Evolutionary conservation across 2,888 invertebrate species (phyloP).

Genomic region (Philonicus albiceps): DNA sequence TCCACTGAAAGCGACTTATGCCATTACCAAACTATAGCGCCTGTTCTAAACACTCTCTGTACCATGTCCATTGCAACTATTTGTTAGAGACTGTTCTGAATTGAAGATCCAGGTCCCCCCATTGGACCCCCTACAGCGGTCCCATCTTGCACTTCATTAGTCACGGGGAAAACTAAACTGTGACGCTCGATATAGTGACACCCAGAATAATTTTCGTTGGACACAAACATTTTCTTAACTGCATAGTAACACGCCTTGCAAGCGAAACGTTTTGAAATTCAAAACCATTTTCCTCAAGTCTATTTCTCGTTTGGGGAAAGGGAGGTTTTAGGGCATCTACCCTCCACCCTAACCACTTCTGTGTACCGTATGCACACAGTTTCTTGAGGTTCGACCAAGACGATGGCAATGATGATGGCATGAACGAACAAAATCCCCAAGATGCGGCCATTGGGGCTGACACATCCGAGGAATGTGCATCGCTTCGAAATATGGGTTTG

Average conservation of each 20-base stretch:
- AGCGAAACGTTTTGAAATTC: not conserved
- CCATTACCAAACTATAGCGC: not conserved
- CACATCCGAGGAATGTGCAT: slow-evolving; percentile 11
- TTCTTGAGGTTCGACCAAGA: not conserved
- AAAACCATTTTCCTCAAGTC: not conserved
- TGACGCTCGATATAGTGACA: slow-evolving; percentile 14
- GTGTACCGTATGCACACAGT: not conserved
- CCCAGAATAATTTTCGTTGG: slow-evolving; percentile 1
- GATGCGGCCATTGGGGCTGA: not conserved
- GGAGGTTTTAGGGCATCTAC: not conserved
- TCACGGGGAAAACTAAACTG: slow-evolving; percentile 1
- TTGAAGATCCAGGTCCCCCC: not conserved
- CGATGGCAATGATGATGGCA: not conserved
- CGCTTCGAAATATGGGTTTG: not conserved
- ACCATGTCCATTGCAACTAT: not conserved
- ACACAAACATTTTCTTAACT: slow-evolving; percentile 17
- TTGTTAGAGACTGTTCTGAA: not conserved
- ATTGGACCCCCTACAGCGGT: not conserved
- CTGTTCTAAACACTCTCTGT: not conserved
- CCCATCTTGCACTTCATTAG: slow-evolving; percentile 6
- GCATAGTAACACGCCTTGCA: not conserved
- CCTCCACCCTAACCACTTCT: not conserved
- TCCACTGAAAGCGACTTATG: not conserved
- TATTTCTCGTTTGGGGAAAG: not conserved
- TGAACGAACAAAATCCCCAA: not conserved